phyloP scores from a whole-genome alignment of 2,888 invertebrate species.

The Cephalotes varians region DNA sequence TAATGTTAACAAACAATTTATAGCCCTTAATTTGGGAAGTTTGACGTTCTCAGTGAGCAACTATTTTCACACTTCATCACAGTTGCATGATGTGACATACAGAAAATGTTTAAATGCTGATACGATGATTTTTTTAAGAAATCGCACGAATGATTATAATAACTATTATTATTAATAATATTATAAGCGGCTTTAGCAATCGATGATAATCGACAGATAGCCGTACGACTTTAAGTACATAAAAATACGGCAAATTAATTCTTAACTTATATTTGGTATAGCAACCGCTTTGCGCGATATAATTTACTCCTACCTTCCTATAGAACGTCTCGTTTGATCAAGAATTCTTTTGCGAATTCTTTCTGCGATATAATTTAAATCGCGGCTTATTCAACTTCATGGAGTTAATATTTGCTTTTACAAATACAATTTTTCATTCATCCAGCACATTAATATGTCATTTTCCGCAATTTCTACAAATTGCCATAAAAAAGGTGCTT shows the following conservation, averaged over 20 bases:
- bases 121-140: conserved; percentile 14
- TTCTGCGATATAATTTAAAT: neutral
- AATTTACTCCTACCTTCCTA: conserved; percentile 3
- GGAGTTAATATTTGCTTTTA: neutral
- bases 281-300: neutral
- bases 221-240: conserved; percentile 63
- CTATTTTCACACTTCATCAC: conserved; percentile 7
- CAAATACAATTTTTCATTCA: conserved; percentile 8
- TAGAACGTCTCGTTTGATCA: neutral
- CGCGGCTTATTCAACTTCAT: neutral
- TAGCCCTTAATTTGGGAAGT: neutral
- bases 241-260: conserved; percentile 67
- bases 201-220: conserved; percentile 10
- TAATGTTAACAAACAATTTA: neutral
- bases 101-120: conserved; percentile 13
- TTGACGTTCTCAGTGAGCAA: conserved; percentile 19
- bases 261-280: conserved; percentile 55
- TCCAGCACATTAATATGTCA: neutral
- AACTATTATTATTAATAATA: conserved; percentile 36
- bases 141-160: conserved; percentile 32
- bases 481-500: neutral
- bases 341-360: conserved; percentile 1
- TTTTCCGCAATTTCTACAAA: neutral
- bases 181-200: conserved; percentile 39
- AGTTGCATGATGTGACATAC: neutral